Percentiles rank a stretch among this genome's conserved stretches.
phyloP scores from a whole-genome alignment of 1,140 invertebrate genomes.

The Argopecten irradians region DNA sequence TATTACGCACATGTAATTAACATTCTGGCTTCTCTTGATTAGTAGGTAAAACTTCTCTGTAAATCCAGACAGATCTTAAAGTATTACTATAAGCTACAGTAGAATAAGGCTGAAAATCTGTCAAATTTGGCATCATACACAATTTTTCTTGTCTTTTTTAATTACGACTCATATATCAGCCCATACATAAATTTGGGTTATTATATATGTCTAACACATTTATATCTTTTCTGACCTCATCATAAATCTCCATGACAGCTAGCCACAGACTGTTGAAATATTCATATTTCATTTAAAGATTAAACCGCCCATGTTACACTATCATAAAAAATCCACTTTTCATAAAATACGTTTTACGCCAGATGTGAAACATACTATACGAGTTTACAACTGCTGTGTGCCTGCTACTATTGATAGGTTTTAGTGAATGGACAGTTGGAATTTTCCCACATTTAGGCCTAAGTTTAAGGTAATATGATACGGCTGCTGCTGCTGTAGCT shows the following conservation, averaged over 20 bases:
- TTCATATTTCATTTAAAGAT: background rate
- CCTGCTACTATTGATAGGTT: background rate
- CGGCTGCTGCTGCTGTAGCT: background rate
- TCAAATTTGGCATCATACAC: background rate
- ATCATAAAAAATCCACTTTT: slow-evolving; percentile 5
- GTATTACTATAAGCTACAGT: background rate
- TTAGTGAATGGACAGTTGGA: slow-evolving; percentile 16
- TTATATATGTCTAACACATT: background rate
- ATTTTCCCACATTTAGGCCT: background rate
- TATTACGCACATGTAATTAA: background rate
- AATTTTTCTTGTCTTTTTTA: slow-evolving; percentile 19
- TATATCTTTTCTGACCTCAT: background rate
- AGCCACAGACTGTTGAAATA: background rate
- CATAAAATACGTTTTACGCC: background rate
- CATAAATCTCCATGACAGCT: slow-evolving; percentile 11
- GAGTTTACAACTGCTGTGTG: background rate
- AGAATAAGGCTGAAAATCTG: background rate
- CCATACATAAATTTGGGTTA: background rate
- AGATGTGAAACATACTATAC: background rate
- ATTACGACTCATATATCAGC: background rate
- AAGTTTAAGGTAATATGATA: slow-evolving; percentile 17
- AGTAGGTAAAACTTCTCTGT: background rate
- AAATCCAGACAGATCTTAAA: slow-evolving; percentile 3
- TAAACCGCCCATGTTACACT: background rate
- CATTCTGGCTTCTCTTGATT: background rate